Base-by-base conservation (phyloP, 2,113 vertebrate genomes). In the Clupea harengus region DNA sequence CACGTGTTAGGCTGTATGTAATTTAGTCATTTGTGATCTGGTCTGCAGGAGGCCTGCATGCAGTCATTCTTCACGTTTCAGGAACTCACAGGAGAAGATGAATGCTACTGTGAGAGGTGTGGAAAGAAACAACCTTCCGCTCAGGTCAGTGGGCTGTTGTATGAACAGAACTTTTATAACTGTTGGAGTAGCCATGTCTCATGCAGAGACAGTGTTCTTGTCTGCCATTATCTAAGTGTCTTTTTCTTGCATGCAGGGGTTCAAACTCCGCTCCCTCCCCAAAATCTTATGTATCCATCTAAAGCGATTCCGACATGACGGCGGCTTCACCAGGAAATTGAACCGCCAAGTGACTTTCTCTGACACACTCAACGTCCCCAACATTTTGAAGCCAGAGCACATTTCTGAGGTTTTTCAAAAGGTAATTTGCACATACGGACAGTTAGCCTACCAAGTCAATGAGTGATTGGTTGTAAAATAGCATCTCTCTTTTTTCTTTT, bases 281-380 rank as follows among this genome's bases (percentile, higher is more conserved):
- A 86, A 0, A 0, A 90, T 95, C 86, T 11, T 95, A 88, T 93
- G 93, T 47, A 6, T 95, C 18, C 89, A 93, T 81, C 89, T 95
- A 85, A 94, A 95, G 78, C 91, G 94, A 46, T 94, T 92, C 83
- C 84, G 92, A 17, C 91, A 82, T 67, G 1, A 4, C 0, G 0
- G 0, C 0, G 57, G 87, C 3, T 22, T 0, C 67, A 92, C 88
- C 18, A 15, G 1, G 1, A 95, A 95, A 83, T 89, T 95, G 2
- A 0, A 85, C 28, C 88, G 83, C 86, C 32, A 0, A 17, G 92
- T 95, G 0, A 86, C 87, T 20, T 95, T 95, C 54, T 92, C 91
- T 8, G 89, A 94, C 86, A 89, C 25, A 6, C 39, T 95, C 22
- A 85, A 92, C 82, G 82, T 92, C n/a, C 84, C 83, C 9, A 81